Evolutionary conservation across 1,140 invertebrate species (phyloP).

Genomic region (Drosophila repletoides): DNA sequence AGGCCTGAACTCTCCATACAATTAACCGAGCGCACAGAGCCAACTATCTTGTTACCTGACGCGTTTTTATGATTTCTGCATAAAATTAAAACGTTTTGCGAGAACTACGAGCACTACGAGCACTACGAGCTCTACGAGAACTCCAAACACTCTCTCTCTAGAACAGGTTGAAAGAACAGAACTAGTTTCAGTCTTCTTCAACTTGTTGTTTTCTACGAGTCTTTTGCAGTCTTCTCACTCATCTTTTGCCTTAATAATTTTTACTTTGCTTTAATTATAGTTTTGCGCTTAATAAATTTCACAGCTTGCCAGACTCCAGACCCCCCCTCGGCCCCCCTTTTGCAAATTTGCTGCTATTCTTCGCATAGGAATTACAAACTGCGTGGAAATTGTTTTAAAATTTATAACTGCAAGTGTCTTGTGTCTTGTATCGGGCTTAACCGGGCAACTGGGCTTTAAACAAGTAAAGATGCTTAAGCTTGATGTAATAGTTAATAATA

Average conservation of each 20-base stretch:
- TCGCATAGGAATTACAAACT: constrained; percentile 17
- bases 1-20: constrained; percentile 53
- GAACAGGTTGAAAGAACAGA: constrained; percentile 58
- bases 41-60: constrained; percentile 80
- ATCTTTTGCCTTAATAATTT: constrained; percentile 72
- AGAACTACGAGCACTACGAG: constrained; percentile 9
- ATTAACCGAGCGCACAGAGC: constrained; percentile 63
- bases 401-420: constrained; percentile 25
- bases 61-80: constrained; percentile 81
- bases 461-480: constrained; percentile 24
- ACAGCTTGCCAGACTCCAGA: constrained; percentile 45
- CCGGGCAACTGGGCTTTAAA: background rate
- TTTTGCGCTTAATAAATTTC: constrained; percentile 80
- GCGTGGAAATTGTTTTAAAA: constrained; percentile 47
- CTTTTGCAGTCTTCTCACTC: constrained; percentile 46
- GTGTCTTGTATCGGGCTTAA: constrained; percentile 16
- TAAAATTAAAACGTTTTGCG: constrained; percentile 74
- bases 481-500: constrained; percentile 30
- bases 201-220: background rate
- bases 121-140: background rate
- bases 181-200: constrained; percentile 50
- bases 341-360: constrained; percentile 36
- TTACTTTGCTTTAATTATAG: constrained; percentile 81
- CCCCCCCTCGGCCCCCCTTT: background rate
- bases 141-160: background rate